Evolutionary conservation across 2,888 invertebrate species (phyloP), one percentile per base, ranked within the genome.

Genomic region (Oscheius myriophilus): DNA sequence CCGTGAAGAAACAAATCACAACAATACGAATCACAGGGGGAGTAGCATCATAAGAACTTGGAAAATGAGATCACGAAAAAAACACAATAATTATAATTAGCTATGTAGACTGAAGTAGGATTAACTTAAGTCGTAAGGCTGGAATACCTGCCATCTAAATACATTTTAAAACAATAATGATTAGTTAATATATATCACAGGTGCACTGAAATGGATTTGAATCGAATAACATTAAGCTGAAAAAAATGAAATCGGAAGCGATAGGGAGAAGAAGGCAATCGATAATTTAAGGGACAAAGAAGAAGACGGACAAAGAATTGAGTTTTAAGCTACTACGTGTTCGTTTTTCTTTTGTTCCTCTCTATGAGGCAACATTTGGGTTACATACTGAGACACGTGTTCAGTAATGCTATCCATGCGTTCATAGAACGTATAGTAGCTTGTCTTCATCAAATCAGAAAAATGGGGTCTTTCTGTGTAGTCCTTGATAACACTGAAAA

Each of bases 401-500:
- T 25, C 45, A n/a, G 43, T 46, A 23, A 65, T 33, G 43, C 18
- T 57, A 2, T 33, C 25, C 18, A 65, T 43, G n/a, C 53, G 41
- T n/a, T 26, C 43, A 55, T 65, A 65, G 26, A 25, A 43, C 18
- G 16, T 25, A 25, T 55, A 65, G 41, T 65, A 65, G 18, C 21
- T n/a, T 88, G 94, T 61, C 23, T 52, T 46, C 87, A 96, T 90
- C 80, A 97, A 89, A 87, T 93, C 92, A 89, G 93, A 93, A 89
- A 96, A 97, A 89, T 96, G 96, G 72, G 97, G 97, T 87, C 97
- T 91, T 87, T 92, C 92, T 79, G 91, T 92, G 89, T 95, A 95
- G 88, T 95, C 95, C 90, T 97, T 97, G 83, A 94, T 95, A 88
- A 97, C 91, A 90, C 96, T 96, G 89, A 55, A 90, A 96, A 96